Conservation (phyloP, 2,888 invertebrate species). For the Chironomus riparius region DNA sequence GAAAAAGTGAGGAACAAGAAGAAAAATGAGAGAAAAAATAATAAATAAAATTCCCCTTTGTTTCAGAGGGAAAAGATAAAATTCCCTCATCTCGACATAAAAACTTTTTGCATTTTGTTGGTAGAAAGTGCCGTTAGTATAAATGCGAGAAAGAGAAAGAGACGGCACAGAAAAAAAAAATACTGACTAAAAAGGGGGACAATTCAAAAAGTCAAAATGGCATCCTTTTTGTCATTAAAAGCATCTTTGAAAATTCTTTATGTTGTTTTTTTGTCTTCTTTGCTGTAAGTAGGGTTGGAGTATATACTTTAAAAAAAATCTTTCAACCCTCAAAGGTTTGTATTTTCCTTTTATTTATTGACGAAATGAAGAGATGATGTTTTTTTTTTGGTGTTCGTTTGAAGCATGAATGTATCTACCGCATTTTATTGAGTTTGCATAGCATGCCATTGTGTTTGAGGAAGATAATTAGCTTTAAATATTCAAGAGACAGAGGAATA, state of each 20-base stretch:
- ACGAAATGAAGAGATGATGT: too few relatives aligned
- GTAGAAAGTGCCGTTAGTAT: not conserved
- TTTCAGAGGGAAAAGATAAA: not conserved
- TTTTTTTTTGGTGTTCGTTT: too few relatives aligned
- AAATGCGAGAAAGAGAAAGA: not conserved
- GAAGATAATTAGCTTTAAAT: not conserved
- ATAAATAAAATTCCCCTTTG: constrained; percentile 7
- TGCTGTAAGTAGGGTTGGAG: not conserved
- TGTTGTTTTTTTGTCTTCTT: not conserved
- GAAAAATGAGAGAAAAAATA: not conserved
- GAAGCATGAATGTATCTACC: too few relatives aligned
- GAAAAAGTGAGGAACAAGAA: not conserved
- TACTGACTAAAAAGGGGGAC: not conserved
- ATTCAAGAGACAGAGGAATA: not conserved
- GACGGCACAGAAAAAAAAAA: not conserved
- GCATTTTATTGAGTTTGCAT: too few relatives aligned
- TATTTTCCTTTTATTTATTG: too few relatives aligned
- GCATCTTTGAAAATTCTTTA: constrained; percentile 19
- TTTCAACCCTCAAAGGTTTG: too few relatives aligned
- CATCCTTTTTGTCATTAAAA: constrained; percentile 23
- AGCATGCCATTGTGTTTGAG: too few relatives aligned
- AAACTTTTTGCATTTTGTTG: not conserved
- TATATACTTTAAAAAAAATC: not conserved
- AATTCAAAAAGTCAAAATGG: constrained; percentile 17
- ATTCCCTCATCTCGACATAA: constrained; percentile 4